Conservation (phyloP, 1,140 invertebrate genomes). For the Forficula auricularia region DNA sequence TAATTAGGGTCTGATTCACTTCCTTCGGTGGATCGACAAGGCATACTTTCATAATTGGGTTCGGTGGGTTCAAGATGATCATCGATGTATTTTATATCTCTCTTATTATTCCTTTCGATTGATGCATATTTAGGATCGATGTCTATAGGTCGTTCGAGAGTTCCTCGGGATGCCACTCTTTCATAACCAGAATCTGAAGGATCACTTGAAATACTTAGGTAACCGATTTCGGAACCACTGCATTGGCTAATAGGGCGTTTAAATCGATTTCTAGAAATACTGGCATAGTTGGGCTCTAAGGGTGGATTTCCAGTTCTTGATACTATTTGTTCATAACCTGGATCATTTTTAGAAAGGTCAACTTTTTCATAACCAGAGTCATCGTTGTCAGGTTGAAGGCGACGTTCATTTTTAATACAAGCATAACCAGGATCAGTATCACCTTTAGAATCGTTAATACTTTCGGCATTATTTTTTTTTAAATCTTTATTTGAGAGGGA, state of each 20-base stretch:
- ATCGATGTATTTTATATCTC: not conserved
- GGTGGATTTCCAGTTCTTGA: constrained; percentile 30
- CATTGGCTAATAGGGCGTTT: not conserved
- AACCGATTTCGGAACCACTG: constrained; percentile 1
- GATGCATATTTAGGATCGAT: no score
- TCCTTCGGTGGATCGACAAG: constrained; percentile 35
- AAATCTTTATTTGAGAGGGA: constrained; percentile 2
- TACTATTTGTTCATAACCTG: constrained; percentile 41
- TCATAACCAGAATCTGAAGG: constrained; percentile 16
- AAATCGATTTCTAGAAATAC: not conserved
- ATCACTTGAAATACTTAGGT: constrained; percentile 7
- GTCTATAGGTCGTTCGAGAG: not conserved
- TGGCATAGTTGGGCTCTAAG: constrained; percentile 20
- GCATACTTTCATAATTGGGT: constrained; percentile 51
- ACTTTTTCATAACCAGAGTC: constrained; percentile 47
- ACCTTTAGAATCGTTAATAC: constrained; percentile 16
- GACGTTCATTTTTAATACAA: constrained; percentile 16
- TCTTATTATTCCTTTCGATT: not conserved
- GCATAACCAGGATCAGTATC: constrained; percentile 26
- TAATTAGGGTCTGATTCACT: constrained; percentile 57
- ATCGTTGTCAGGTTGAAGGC: constrained; percentile 26
- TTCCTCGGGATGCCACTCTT: constrained; percentile 7
- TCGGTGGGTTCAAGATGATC: constrained; percentile 20
- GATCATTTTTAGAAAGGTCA: constrained; percentile 35
- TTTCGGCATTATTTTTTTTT: constrained; percentile 22